phyloP scores from a whole-genome alignment of 2,888 invertebrate genomes.

The Andrena bicolor region DNA sequence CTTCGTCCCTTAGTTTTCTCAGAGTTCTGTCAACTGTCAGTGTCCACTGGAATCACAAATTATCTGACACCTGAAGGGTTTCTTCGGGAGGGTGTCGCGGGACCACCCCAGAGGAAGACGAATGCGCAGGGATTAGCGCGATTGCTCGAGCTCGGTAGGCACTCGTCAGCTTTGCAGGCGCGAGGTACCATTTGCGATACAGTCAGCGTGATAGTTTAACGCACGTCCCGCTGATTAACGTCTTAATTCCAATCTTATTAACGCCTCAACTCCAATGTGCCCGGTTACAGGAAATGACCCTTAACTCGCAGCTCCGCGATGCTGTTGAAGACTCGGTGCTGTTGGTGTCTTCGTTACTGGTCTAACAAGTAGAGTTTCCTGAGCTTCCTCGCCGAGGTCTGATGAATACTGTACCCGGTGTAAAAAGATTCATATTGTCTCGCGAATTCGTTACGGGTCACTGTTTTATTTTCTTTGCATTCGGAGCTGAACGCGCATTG shows the following conservation, averaged over 20 bases:
- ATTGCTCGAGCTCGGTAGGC: neutral
- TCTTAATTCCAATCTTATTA: conserved; percentile 8
- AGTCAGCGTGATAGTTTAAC: neutral
- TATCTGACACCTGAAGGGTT: neutral
- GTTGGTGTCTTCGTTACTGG: no score
- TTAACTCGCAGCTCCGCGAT: neutral
- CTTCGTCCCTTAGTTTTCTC: neutral
- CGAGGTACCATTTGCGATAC: neutral
- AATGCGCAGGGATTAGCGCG: neutral
- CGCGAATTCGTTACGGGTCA: conserved; percentile 12
- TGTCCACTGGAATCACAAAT: neutral
- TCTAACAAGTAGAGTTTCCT: no score
- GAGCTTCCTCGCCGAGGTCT: neutral
- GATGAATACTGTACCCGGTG: conserved; percentile 7
- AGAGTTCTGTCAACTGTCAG: neutral
- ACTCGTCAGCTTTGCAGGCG: neutral
- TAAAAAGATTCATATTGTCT: conserved; percentile 27
- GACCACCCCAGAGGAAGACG: neutral
- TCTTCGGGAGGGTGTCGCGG: neutral
- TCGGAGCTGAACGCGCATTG: conserved; percentile 10
- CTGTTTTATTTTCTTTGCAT: conserved; percentile 9
- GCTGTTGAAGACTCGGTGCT: neutral
- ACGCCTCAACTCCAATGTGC: neutral
- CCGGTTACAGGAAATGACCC: neutral
- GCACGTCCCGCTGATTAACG: neutral